Evolutionary conservation across 2,888 invertebrate species (phyloP).

Genomic region (Leucozona laternaria): DNA sequence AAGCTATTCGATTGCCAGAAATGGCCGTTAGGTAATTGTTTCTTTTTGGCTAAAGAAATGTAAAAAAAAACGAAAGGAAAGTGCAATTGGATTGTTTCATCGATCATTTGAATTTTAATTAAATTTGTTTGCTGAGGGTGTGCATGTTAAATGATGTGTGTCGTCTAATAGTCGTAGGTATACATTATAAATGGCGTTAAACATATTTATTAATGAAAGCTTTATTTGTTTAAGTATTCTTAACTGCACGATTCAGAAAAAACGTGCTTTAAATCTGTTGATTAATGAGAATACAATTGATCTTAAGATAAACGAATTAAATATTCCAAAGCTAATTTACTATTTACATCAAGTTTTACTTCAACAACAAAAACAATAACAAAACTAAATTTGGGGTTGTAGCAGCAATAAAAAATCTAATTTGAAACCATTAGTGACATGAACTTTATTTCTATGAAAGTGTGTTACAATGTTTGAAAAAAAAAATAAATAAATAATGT

Average conservation of each 20-base stretch:
- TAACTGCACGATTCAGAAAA: not conserved
- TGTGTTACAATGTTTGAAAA: not conserved
- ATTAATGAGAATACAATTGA: not conserved
- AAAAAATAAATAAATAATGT: not conserved
- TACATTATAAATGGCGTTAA: not conserved
- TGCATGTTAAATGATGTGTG: slow-evolving; percentile 10
- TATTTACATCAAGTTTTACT: not conserved
- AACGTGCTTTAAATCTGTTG: slow-evolving; percentile 27
- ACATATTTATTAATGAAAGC: slow-evolving; percentile 15
- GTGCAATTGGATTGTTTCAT: slow-evolving; percentile 40
- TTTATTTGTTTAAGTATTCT: slow-evolving; percentile 17
- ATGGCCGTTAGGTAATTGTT: slow-evolving; percentile 66
- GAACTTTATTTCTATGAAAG: not conserved
- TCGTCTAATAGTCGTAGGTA: not conserved
- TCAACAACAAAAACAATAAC: not conserved
- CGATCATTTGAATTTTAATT: slow-evolving; percentile 30
- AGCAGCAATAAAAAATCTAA: not conserved
- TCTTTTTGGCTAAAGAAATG: slow-evolving; percentile 33
- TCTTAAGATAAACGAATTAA: slow-evolving; percentile 1
- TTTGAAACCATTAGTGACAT: not conserved
- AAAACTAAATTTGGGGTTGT: not conserved
- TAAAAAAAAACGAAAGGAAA: slow-evolving; percentile 52
- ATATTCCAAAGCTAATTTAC: not conserved
- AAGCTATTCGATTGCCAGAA: slow-evolving; percentile 33
- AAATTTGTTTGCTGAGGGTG: slow-evolving; percentile 18